Conservation (phyloP, 2,888 invertebrate species). For the Salticus scenicus region DNA sequence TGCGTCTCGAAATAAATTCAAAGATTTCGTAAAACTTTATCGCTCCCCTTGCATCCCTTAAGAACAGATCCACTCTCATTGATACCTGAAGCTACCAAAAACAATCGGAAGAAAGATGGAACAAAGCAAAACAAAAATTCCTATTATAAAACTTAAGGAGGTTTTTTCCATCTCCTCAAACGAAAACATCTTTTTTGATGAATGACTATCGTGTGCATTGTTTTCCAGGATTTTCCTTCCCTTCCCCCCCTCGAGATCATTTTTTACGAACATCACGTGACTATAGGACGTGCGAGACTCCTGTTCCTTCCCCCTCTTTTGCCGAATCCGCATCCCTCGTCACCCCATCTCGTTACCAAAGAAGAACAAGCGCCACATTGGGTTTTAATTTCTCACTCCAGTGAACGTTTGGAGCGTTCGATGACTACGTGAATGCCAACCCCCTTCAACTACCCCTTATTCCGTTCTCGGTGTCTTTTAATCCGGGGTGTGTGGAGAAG, state of each 20-base stretch:
- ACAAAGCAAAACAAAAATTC: not conserved
- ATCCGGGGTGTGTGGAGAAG: conserved; percentile 34
- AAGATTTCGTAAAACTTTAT: not conserved
- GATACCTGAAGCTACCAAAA: conserved; percentile 10
- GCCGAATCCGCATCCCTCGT: conserved; percentile 8
- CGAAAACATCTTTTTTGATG: conserved; percentile 54
- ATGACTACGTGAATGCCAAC: conserved; percentile 44
- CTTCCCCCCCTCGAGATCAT: conserved; percentile 2
- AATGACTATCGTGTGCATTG: conserved; percentile 62
- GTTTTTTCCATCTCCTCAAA: conserved; percentile 11
- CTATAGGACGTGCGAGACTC: conserved; percentile 35
- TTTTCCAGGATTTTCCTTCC: conserved; percentile 27
- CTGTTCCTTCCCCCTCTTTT: conserved; percentile 24
- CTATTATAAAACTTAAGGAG: conserved; percentile 15
- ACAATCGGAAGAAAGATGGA: not conserved
- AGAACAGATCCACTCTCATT: not conserved
- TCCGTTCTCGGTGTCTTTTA: conserved; percentile 64
- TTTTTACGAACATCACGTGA: conserved; percentile 36
- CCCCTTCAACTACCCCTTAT: conserved; percentile 11
- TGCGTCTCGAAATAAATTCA: not conserved
- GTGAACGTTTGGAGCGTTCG: conserved; percentile 50
- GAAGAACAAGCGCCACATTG: conserved; percentile 66
- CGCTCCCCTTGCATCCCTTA: not conserved
- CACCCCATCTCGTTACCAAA: conserved; percentile 66
- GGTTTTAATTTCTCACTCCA: conserved; percentile 71